Evolutionary conservation across 2,113 vertebrate genomes (phyloP).

Genomic region (Aleadryas rufinucha): DNA sequence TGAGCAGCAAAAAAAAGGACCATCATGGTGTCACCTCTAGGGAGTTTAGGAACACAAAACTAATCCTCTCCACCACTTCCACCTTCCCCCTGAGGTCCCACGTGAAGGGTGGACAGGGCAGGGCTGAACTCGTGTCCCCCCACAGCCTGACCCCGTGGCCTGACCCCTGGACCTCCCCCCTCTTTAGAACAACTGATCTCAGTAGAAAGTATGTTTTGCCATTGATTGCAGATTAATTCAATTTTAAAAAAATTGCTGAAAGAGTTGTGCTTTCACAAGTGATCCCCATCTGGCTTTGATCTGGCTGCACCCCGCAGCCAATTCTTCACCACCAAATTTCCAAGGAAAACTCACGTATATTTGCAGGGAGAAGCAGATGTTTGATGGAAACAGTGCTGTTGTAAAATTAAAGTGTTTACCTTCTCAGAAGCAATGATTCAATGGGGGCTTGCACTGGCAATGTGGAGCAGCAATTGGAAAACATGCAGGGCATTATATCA

Average conservation of each 20-base stretch:
- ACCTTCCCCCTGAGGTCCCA: background rate
- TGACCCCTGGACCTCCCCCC: background rate
- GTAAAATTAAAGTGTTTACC: background rate
- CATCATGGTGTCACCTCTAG: fast-evolving
- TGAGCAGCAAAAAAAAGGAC: background rate
- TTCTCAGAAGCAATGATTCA: background rate
- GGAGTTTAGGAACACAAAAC: background rate
- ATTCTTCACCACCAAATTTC: background rate
- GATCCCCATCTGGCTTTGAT: constrained; percentile 30
- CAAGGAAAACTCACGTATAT: background rate
- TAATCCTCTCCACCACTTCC: background rate
- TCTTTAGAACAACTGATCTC: background rate
- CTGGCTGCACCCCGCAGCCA: background rate
- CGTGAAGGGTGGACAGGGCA: background rate
- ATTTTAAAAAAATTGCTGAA: background rate
- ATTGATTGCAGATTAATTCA: background rate
- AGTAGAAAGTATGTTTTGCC: background rate
- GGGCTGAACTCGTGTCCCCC: background rate
- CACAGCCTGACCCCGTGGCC: background rate
- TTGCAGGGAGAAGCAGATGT: background rate
- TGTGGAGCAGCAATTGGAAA: background rate
- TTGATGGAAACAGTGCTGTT: background rate
- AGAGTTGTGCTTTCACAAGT: constrained; percentile 12
- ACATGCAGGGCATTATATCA: background rate
- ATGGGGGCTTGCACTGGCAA: background rate